Evolutionary conservation across 1,140 invertebrate genomes (phyloP), one percentile per base, ranked within the genome.

Genomic region (Neodiprion pinetum): DNA sequence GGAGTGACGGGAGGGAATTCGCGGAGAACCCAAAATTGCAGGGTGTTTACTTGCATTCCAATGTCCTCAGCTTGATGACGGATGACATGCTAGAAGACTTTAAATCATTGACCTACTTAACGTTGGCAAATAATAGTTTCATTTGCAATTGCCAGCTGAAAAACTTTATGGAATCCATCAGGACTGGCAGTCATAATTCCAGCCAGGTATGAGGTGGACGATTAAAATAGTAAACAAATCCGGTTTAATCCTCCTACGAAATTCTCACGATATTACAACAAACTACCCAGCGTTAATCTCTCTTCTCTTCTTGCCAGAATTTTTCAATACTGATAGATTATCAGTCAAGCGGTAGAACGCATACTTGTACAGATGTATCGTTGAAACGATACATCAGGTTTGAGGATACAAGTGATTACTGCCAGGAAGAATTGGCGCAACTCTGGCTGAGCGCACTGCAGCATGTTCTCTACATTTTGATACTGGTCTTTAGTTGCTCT

Each of bases 31-130:
- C 78, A 4, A 80, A 80, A 0, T 71, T 92, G 12, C 79, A 85
- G 48, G 72, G 90, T 2, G 53, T 92, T 0, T 86, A 83, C 5
- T 72, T 92, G 5, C 79, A 77, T 12, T 77, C 87, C 5, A 92
- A 92, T 70, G 91, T 89, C 67, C 87, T 92, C 12, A 91, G 90
- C 53, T 73, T 90, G 21, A 82, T 91, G 7, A 84, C 89, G 0
- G 80, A 81, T 9, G 83, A 87, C 72, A 91, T 91, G 89, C 75
- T 90, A 0, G 73, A 79, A 23, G 90, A 91, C 77, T 82, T 89
- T 75, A 50, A 80, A 68, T 76, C 80, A 17, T 10, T 88, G 80
- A 74, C 78, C 11, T 86, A 85, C 40, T 65, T 92, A 0, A 86
- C 85, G 14, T 47, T 92, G 0, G 86, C 88, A 0, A 82, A 83